Conservation (phyloP, 2,113 vertebrate species). For the Mesocricetus auratus region DNA sequence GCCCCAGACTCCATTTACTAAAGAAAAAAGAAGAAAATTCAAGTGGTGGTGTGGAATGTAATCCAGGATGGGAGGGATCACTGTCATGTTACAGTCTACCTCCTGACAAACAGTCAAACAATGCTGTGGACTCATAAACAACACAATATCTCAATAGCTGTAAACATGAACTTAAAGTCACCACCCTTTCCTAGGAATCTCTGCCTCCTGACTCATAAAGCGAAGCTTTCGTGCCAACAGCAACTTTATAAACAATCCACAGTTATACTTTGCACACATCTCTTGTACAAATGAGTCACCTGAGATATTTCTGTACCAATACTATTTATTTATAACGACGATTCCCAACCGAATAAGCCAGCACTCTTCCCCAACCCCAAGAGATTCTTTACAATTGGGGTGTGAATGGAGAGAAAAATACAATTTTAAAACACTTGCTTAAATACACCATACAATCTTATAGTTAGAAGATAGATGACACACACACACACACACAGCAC, state of each 20-base stretch:
- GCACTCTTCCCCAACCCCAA: not conserved
- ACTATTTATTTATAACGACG: not conserved
- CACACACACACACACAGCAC: not conserved
- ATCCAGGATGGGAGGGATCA: not conserved
- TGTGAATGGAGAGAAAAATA: not conserved
- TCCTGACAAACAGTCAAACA: conserved; percentile 1
- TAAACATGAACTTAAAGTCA: not conserved
- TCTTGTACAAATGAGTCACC: not conserved
- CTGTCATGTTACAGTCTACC: not conserved
- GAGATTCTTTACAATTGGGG: not conserved
- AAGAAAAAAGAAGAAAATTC: not conserved
- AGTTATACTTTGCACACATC: conserved; percentile 26
- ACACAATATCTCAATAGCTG: not conserved
- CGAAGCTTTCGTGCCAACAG: not conserved
- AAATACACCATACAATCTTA: conserved; percentile 36
- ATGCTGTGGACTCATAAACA: not conserved
- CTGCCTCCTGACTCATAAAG: conserved; percentile 38
- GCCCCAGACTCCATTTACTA: not conserved
- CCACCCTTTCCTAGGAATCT: not conserved
- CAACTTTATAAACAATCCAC: not conserved
- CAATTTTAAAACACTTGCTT: conserved; percentile 27
- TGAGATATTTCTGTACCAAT: conserved; percentile 31
- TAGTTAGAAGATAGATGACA: not conserved
- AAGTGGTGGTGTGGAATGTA: not conserved
- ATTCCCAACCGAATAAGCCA: not conserved